phyloP scores from a whole-genome alignment of 2,888 invertebrate genomes.

The Oegoconia quadripuncta region DNA sequence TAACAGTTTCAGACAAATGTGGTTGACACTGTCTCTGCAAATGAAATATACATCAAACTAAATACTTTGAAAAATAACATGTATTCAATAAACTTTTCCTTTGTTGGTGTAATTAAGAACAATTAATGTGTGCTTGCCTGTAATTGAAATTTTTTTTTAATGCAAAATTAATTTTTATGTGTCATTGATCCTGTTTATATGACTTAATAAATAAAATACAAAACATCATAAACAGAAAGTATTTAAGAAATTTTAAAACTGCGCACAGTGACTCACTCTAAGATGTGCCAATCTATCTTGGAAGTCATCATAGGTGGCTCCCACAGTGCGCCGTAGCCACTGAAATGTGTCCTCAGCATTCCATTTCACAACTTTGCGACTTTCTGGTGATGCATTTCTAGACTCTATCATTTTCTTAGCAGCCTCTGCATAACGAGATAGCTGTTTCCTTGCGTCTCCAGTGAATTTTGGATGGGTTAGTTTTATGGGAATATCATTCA shows the following conservation, averaged over 20 bases:
- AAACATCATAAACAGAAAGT: too few species aligned
- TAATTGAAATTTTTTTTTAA: too few species aligned
- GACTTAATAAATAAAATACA: too few species aligned
- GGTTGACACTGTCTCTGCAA: slow-evolving; percentile 94
- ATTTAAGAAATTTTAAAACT: background rate
- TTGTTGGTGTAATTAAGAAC: too few species aligned
- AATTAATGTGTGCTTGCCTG: too few species aligned
- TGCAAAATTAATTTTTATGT: too few species aligned
- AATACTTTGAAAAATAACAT: too few species aligned
- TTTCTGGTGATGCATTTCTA: slow-evolving; percentile 93
- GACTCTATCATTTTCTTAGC: slow-evolving; percentile 98
- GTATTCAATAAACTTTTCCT: too few species aligned
- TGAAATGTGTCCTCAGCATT: slow-evolving; percentile 98
- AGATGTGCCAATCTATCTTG: slow-evolving; percentile 93
- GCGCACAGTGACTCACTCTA: slow-evolving; percentile 67
- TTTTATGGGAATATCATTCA: slow-evolving; percentile 98
- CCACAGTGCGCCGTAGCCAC: slow-evolving; percentile 95
- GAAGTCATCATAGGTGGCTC: slow-evolving; percentile 96
- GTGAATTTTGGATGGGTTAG: slow-evolving; percentile 97
- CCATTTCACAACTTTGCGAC: slow-evolving; percentile 98
- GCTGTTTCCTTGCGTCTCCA: slow-evolving; percentile 95
- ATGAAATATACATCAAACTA: slow-evolving; percentile 15
- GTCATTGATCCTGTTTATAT: too few species aligned
- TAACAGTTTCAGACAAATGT: slow-evolving; percentile 95
- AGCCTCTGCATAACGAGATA: slow-evolving; percentile 96